Percentiles rank a stretch among this genome's conserved stretches.
Conservation (phyloP, 1,140 invertebrate genomes). For the Bicyclus anynana region DNA sequence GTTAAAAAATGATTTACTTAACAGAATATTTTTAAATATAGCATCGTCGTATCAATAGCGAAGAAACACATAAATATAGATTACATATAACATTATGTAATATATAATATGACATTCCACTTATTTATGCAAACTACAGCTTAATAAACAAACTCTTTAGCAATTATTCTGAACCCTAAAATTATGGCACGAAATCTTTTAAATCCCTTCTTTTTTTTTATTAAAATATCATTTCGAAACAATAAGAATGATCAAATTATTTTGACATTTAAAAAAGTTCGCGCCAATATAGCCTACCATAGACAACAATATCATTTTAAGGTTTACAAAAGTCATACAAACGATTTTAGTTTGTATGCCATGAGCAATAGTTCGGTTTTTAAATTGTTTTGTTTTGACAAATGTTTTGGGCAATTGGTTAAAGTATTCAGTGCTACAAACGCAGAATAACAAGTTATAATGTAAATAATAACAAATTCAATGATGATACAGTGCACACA, state of each 20-base stretch:
- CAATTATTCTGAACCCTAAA: constrained; percentile 10
- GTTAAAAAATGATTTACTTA: no score
- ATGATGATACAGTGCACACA: no score
- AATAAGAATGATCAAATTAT: no score
- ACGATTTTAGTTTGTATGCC: background rate
- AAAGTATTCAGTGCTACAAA: no score
- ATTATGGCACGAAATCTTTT: constrained; percentile 1
- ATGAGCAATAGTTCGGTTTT: background rate
- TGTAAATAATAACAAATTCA: no score
- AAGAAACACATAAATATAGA: background rate
- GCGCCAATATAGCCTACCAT: background rate
- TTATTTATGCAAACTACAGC: constrained; percentile 14
- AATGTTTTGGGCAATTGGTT: background rate
- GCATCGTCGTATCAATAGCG: background rate
- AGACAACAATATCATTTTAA: no score
- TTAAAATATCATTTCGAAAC: no score
- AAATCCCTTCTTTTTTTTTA: constrained; percentile 3
- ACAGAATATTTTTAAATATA: no score
- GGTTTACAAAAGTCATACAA: background rate
- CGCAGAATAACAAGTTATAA: no score
- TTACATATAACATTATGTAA: background rate
- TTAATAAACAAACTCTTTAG: constrained; percentile 13
- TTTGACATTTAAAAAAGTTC: constrained; percentile 2
- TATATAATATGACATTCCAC: background rate
- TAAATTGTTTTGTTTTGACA: background rate